Percentiles rank a stretch among this genome's conserved stretches.
Conservation (phyloP, 1,140 invertebrate genomes). For the Zaprionus capensis region DNA sequence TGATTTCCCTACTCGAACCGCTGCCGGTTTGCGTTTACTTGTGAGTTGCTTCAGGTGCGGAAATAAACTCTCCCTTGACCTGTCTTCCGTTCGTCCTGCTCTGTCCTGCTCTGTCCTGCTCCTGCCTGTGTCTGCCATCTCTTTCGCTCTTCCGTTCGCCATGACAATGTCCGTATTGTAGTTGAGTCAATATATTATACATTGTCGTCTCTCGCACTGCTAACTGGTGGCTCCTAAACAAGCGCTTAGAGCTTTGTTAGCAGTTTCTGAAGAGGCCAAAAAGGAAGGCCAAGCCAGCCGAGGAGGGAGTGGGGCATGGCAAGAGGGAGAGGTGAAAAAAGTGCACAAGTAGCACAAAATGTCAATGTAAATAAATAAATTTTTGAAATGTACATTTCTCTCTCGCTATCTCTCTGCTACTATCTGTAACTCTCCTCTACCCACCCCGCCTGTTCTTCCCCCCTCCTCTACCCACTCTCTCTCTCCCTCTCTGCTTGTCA, state of each 20-base stretch:
- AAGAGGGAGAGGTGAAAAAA: conserved; percentile 37
- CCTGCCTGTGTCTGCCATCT: neutral
- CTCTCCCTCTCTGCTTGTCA: conserved; percentile 14
- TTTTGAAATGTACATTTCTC: conserved; percentile 73
- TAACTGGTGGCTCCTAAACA: conserved; percentile 50
- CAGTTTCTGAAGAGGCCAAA: conserved; percentile 68
- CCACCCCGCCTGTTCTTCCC: neutral
- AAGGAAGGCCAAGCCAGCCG: neutral
- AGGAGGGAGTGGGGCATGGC: neutral
- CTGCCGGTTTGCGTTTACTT: conserved; percentile 37
- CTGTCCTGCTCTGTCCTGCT: neutral
- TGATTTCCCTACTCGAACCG: conserved; percentile 21
- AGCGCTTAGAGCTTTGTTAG: conserved; percentile 80
- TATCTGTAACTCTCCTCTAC: conserved; percentile 14
- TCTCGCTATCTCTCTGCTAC: conserved; percentile 46
- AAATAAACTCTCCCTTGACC: conserved; percentile 79
- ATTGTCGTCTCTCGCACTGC: conserved; percentile 63
- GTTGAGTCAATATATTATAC: conserved; percentile 81
- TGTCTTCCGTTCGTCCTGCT: conserved; percentile 53
- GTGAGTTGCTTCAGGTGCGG: conserved; percentile 70
- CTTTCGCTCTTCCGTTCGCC: conserved; percentile 60
- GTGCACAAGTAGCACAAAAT: conserved; percentile 79
- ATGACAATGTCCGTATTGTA: conserved; percentile 80
- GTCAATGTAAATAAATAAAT: conserved; percentile 82
- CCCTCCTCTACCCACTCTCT: neutral